Evolutionary conservation across 2,113 vertebrate species (phyloP).

Genomic region (Platichthys stellatus): DNA sequence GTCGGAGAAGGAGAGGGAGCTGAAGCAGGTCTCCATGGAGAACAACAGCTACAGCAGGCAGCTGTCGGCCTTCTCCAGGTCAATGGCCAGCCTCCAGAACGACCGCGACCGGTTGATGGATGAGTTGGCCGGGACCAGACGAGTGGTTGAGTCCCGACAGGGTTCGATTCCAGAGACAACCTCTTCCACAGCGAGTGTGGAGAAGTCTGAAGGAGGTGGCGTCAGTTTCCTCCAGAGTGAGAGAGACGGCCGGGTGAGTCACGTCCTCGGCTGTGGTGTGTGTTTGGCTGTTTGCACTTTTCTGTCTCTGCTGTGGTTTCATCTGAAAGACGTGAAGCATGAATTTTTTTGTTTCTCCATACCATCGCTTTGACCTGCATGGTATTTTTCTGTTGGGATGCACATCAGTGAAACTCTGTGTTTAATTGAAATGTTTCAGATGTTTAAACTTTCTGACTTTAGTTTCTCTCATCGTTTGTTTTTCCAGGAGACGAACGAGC

Average conservation of each 20-base stretch:
- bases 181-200: constrained; percentile 33
- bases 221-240: constrained; percentile 58
- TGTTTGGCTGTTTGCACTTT: constrained; percentile 44
- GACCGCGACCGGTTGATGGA: constrained; percentile 87
- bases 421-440: neutral
- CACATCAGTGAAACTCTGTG: neutral
- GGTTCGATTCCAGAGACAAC: constrained; percentile 55
- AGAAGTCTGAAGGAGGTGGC: constrained; percentile 66
- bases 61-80: constrained; percentile 86
- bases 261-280: constrained; percentile 65
- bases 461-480: neutral
- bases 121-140: constrained; percentile 78
- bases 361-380: constrained; percentile 53
- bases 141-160: constrained; percentile 74
- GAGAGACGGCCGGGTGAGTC: constrained; percentile 78
- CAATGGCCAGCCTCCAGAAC: constrained; percentile 90
- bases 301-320: constrained; percentile 47
- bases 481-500: constrained; percentile 69
- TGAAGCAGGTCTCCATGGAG: constrained; percentile 76
- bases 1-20: constrained; percentile 75
- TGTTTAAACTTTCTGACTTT: constrained; percentile 1
- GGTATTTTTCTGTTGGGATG: constrained; percentile 16
- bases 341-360: constrained; percentile 5
- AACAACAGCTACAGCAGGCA: constrained; percentile 77
- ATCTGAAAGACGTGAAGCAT: constrained; percentile 55